These are phyloP conservation scores for Acleris cristana DNA, from an alignment of 2,888 invertebrate genomes.

Conservation along the genomic window DNA sequence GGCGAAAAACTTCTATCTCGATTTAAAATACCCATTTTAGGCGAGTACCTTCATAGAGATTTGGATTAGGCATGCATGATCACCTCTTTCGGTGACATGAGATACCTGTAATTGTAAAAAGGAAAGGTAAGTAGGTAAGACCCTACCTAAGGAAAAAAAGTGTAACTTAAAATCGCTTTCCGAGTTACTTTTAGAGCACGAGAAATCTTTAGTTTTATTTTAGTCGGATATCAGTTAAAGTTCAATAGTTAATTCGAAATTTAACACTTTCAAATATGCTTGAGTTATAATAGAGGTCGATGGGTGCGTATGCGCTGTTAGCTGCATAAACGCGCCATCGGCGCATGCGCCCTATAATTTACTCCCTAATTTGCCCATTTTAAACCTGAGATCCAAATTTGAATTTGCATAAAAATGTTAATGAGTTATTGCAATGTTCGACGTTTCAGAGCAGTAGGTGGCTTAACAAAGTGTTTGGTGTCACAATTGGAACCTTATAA, in stretches of 20 bases:
- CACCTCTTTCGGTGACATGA: too few relatives aligned
- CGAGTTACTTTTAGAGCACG: too few relatives aligned
- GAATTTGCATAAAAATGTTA: conserved; percentile 80
- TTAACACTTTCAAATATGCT: conserved; percentile 26
- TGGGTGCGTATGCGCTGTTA: conserved; percentile 41
- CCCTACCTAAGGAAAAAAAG: too few relatives aligned
- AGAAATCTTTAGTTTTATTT: too few relatives aligned
- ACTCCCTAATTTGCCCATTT: conserved; percentile 73
- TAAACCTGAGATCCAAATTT: conserved; percentile 72
- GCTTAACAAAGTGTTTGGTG: conserved; percentile 7
- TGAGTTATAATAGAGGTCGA: conserved; percentile 13
- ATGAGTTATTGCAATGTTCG: conserved; percentile 71
- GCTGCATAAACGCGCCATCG: conserved; percentile 64
- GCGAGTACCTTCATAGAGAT: too few relatives aligned
- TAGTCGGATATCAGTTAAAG: not conserved
- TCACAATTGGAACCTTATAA: conserved; percentile 12
- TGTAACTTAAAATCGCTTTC: too few relatives aligned
- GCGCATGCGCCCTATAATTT: conserved; percentile 74
- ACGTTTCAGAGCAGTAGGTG: conserved; percentile 58
- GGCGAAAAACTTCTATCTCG: too few relatives aligned
- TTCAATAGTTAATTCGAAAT: conserved; percentile 22
- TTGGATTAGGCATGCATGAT: too few relatives aligned
- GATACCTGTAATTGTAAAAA: too few relatives aligned
- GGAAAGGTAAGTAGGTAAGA: too few relatives aligned
- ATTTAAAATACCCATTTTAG: too few relatives aligned